phyloP scores from a whole-genome alignment of 2,888 invertebrate genomes.

The Drosophila crucigera region DNA sequence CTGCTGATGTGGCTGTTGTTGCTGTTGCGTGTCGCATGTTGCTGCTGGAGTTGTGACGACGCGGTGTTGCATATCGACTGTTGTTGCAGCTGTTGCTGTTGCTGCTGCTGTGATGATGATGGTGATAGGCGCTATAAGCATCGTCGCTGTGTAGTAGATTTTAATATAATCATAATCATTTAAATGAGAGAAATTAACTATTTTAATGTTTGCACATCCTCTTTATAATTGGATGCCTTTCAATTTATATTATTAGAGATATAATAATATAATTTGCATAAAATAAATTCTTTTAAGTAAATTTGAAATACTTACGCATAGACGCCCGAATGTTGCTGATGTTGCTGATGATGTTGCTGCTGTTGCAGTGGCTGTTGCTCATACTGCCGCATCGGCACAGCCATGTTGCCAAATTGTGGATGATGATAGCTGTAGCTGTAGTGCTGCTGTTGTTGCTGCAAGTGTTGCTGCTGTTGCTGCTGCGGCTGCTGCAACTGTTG shows the following conservation, averaged over 20 bases:
- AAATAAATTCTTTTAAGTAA: neutral
- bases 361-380: constrained; percentile 63
- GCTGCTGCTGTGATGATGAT: constrained; percentile 58
- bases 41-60: constrained; percentile 62
- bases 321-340: constrained; percentile 64
- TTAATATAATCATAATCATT: constrained; percentile 3
- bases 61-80: constrained; percentile 51
- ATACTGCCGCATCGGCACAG: constrained; percentile 81
- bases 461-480: constrained; percentile 51
- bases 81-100: constrained; percentile 40
- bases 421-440: constrained; percentile 83
- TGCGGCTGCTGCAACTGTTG: constrained; percentile 55
- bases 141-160: constrained; percentile 53
- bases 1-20: constrained; percentile 18
- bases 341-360: constrained; percentile 53
- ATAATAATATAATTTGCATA: neutral
- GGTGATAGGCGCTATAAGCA: constrained; percentile 67
- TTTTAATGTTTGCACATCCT: neutral
- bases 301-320: constrained; percentile 61
- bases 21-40: constrained; percentile 53
- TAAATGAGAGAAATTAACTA: neutral
- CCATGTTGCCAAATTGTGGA: constrained; percentile 84
- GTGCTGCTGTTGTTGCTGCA: constrained; percentile 60
- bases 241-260: neutral
- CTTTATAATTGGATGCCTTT: neutral